These are phyloP conservation scores for Potamarius usumacintae DNA, from an alignment of 2,113 vertebrate species.

Conservation along the genomic window DNA sequence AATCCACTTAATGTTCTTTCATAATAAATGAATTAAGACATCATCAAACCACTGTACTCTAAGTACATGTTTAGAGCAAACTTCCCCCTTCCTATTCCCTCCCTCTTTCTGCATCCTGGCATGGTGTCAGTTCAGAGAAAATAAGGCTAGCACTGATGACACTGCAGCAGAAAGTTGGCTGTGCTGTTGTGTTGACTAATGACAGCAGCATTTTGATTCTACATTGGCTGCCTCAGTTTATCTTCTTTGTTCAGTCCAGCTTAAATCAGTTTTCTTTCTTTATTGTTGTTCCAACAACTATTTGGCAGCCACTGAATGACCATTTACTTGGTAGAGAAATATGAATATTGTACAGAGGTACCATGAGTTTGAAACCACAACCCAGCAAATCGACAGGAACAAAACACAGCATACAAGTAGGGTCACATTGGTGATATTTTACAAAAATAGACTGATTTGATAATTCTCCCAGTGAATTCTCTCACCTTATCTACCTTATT, in stretches of 20 bases:
- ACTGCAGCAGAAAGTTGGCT: conserved; percentile 16
- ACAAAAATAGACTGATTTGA: neutral
- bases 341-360: conserved; percentile 6
- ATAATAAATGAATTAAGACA: conserved; percentile 4
- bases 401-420: neutral
- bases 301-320: conserved; percentile 19
- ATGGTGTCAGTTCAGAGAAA: conserved; percentile 23
- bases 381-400: neutral
- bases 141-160: conserved; percentile 28
- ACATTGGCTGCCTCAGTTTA: conserved; percentile 18
- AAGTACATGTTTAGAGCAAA: neutral
- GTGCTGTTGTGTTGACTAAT: conserved; percentile 15
- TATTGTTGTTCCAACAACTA: conserved; percentile 17
- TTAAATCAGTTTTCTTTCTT: conserved; percentile 20
- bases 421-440: neutral
- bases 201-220: conserved; percentile 18
- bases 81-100: neutral
- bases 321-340: neutral
- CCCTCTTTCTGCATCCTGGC: conserved; percentile 15
- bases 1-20: neutral
- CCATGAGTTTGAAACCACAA: neutral
- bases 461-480: neutral
- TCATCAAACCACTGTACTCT: conserved; percentile 8
- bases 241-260: conserved; percentile 20
- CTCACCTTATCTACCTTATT: neutral